Conservation (phyloP, 2,113 vertebrate genomes). For the Cichladusa arquata region DNA sequence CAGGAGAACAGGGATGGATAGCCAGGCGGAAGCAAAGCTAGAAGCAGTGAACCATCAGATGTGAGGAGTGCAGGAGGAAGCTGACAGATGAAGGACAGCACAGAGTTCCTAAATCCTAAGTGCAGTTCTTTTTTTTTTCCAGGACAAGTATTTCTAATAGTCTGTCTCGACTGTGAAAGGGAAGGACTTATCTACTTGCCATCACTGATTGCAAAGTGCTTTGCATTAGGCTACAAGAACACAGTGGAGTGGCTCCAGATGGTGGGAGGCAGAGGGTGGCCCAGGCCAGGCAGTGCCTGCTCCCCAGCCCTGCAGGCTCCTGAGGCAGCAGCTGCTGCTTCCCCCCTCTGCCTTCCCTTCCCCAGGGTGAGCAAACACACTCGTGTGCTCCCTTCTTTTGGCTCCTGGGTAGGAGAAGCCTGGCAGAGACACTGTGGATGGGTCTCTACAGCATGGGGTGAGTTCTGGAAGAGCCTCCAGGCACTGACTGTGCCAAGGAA, state of each 20-base stretch:
- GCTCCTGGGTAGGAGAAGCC: fast-evolving
- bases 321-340: neutral
- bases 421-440: neutral
- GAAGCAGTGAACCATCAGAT: conserved; percentile 41
- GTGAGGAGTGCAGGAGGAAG: neutral
- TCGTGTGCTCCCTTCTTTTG: neutral
- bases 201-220: neutral
- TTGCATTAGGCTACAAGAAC: neutral
- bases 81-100: conserved; percentile 51
- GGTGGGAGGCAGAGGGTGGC: neutral
- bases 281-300: neutral
- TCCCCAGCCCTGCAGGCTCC: neutral
- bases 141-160: neutral
- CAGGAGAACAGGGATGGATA: neutral
- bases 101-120: conserved; percentile 41
- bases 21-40: conserved; percentile 52
- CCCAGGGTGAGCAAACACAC: neutral
- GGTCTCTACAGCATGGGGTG: neutral
- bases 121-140: neutral
- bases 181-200: neutral
- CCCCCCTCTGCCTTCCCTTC: neutral
- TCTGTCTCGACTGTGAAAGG: neutral
- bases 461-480: neutral
- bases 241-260: neutral
- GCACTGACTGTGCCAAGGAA: neutral